Evolutionary conservation across 1,140 invertebrate species (phyloP).

Genomic region (Drosophila sp.): DNA sequence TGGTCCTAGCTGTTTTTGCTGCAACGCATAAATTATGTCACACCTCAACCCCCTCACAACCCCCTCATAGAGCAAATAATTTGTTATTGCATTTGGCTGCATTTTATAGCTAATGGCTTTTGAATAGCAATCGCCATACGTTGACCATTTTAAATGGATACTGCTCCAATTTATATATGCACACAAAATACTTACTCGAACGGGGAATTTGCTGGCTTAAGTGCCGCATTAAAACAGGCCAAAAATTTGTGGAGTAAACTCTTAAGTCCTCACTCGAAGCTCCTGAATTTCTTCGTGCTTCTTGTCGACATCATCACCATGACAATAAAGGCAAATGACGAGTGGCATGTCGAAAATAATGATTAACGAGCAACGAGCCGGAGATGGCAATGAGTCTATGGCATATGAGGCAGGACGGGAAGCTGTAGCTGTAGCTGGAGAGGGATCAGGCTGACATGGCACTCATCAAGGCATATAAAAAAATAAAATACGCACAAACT

Average conservation of each 20-base stretch:
- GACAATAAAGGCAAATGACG: slow-evolving; percentile 83
- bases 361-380: slow-evolving; percentile 68
- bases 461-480: slow-evolving; percentile 60
- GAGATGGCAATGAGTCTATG: slow-evolving; percentile 23
- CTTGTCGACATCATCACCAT: slow-evolving; percentile 73
- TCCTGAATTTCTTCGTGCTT: slow-evolving; percentile 12
- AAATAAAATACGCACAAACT: slow-evolving; percentile 48
- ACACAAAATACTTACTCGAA: not conserved
- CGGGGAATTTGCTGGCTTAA: slow-evolving; percentile 71
- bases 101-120: slow-evolving; percentile 82
- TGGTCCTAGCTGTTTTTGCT: slow-evolving; percentile 39
- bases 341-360: slow-evolving; percentile 82
- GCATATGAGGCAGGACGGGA: slow-evolving; percentile 31
- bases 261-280: not conserved
- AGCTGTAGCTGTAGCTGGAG: not conserved
- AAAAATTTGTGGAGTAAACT: not conserved
- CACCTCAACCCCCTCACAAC: slow-evolving; percentile 15
- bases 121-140: slow-evolving; percentile 66
- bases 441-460: slow-evolving; percentile 38
- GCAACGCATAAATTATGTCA: slow-evolving; percentile 75
- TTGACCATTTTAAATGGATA: slow-evolving; percentile 34
- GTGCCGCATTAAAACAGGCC: slow-evolving; percentile 76
- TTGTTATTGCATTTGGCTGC: slow-evolving; percentile 71
- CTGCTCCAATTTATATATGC: slow-evolving; percentile 9
- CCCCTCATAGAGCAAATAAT: slow-evolving; percentile 50